Base-by-base conservation (phyloP, 1,140 invertebrate species). In the Stratiolaelaps scimitus region DNA sequence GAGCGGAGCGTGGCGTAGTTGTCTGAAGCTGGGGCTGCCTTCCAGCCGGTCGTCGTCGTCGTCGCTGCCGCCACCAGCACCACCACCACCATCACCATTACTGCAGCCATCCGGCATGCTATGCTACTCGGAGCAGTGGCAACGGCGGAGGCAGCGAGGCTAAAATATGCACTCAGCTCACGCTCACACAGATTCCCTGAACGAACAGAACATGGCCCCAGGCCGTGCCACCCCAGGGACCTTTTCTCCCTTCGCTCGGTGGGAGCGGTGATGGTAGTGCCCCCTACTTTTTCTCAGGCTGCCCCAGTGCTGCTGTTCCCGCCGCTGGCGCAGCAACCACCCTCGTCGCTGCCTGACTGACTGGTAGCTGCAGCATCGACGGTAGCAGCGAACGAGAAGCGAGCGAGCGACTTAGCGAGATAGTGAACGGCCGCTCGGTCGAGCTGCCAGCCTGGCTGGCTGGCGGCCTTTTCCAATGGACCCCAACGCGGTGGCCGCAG, bases 121-220 rank as follows among this genome's bases (percentile, higher is more conserved):
- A 40, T 40, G n/a, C n/a, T 40, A 10, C 34, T 40, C 10, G 34
- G 34, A 10, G 34, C 10, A 40, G 34, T 10, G 34, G 34, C 10
- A 40, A 4, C 34, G 34, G 34, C 34, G 10, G 10, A 6, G 34
- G 10, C 34, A 40, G 34, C 34, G 10, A 4, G 53, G 23, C 53
- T 60, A 60, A 60, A 60, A 60, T 60, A 60, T 60, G 53, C 53
- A 26, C 53, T 60, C 53, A 60, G 53, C 53, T 60, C 53, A 60
- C 23, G 53, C 53, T 60, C 53, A n/a, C n/a, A n/a, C n/a, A 60
- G 23, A 60, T 60, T 60, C 53, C 17, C 10, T 60, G 53, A 10
- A 40, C 0, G 34, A 40, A 40, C 34, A 40, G 53, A 60, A 20
- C 26, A 60, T 60, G 53, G 15, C 53, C 53, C 23, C 15, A 10